These are phyloP conservation scores for Tragelaphus buxtoni DNA, from an alignment of 2,113 vertebrate genomes.

Conservation along the genomic window DNA sequence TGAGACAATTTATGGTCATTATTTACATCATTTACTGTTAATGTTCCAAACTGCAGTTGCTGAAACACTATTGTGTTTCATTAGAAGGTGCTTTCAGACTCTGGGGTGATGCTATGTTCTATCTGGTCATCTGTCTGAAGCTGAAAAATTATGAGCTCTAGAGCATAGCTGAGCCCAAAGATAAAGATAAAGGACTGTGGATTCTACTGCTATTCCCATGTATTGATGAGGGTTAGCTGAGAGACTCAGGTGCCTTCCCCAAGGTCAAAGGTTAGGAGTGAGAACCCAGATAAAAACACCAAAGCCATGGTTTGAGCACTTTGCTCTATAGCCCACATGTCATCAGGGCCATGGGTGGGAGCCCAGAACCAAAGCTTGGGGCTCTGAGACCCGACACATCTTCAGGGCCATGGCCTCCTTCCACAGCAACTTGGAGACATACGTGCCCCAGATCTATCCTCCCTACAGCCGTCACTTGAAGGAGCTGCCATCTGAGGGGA, in stretches of 20 bases:
- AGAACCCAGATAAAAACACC: neutral
- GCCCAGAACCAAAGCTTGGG: neutral
- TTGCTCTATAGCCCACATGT: neutral
- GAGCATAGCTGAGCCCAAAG: neutral
- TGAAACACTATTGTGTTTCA: neutral
- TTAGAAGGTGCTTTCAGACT: neutral
- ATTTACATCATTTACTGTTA: neutral
- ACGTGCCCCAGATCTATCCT: fast-evolving
- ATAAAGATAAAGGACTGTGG: neutral
- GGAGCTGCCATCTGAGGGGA: neutral
- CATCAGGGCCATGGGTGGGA: neutral
- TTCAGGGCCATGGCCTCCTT: neutral
- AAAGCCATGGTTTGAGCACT: neutral
- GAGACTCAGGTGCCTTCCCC: neutral
- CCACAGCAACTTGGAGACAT: neutral
- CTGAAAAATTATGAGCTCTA: neutral
- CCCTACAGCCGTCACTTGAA: neutral
- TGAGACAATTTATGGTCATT: neutral
- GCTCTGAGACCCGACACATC: neutral
- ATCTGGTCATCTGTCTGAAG: too few species aligned
- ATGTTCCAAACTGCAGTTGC: neutral
- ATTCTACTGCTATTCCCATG: neutral
- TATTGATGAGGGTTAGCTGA: neutral
- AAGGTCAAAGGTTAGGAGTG: neutral
- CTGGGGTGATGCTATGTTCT: neutral